A percentile compares a stretch with the other conserved stretches of the same genome.
Evolutionary conservation across 2,113 vertebrate species (phyloP).

Genomic region (Hoplias malabaricus): DNA sequence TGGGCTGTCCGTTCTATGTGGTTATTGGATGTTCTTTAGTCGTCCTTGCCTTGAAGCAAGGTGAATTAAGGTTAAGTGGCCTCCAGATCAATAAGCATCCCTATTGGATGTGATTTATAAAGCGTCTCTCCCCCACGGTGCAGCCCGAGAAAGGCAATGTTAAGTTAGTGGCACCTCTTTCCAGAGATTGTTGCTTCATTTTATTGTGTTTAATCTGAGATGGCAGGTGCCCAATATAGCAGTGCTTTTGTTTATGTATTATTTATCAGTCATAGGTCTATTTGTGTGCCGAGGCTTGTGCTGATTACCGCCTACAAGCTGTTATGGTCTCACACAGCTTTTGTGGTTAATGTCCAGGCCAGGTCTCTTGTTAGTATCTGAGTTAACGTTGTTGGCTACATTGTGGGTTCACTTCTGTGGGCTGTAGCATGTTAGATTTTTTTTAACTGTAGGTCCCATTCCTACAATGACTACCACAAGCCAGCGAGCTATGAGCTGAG

Average conservation of each 20-base stretch:
- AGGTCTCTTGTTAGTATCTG: not conserved
- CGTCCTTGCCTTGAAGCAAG: conserved; percentile 24
- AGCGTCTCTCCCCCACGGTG: conserved; percentile 20
- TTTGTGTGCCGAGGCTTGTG: not conserved
- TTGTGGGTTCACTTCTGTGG: conserved; percentile 4
- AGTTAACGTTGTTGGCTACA: not conserved
- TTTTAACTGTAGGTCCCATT: not conserved
- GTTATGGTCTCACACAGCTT: not conserved
- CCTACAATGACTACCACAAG: not conserved
- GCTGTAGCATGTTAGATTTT: not conserved
- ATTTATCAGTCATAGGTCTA: not conserved
- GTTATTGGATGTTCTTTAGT: conserved; percentile 6
- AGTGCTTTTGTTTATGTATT: not conserved
- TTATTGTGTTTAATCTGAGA: not conserved
- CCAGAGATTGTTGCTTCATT: conserved; percentile 26
- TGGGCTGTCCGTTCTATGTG: not conserved
- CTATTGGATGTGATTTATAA: conserved; percentile 44
- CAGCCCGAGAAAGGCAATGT: conserved; percentile 5
- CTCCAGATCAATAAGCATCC: conserved; percentile 53
- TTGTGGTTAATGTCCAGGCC: not conserved
- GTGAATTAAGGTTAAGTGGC: conserved; percentile 35
- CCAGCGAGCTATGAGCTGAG: not conserved
- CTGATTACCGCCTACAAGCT: not conserved
- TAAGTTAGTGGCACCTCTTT: conserved; percentile 6
- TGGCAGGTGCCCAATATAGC: not conserved